Percentiles rank a stretch among this genome's conserved stretches.
phyloP scores from a whole-genome alignment of 2,113 vertebrate genomes.

The Delphinus delphis region DNA sequence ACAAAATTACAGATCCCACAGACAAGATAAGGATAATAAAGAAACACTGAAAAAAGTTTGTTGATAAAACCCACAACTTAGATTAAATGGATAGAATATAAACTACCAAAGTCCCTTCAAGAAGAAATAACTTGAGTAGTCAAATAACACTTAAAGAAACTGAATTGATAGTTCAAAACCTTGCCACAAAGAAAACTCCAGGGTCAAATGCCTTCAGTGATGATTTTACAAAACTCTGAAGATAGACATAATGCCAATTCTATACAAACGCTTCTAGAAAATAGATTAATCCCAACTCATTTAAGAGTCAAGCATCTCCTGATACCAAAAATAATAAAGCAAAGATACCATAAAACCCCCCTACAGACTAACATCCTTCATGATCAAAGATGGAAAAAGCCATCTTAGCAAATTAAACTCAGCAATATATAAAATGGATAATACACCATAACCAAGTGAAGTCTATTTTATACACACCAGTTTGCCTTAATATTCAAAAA shows the following conservation, averaged over 20 bases:
- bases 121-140: not conserved
- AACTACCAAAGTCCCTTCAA: not conserved
- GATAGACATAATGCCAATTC: not conserved
- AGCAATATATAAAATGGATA: not conserved
- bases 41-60: not conserved
- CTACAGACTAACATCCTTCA: not conserved
- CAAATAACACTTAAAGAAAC: not conserved
- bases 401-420: not conserved
- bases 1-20: not conserved
- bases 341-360: not conserved
- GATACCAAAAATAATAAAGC: not conserved
- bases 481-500: not conserved
- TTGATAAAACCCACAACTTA: not conserved
- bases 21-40: not conserved
- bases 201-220: not conserved
- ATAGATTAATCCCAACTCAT: not conserved
- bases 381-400: not conserved
- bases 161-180: not conserved
- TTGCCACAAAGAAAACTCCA: not conserved
- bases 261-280: not conserved
- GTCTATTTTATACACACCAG: not conserved
- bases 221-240: not conserved
- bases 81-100: not conserved
- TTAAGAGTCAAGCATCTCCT: not conserved
- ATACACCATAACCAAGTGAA: not conserved